Base-by-base conservation (phyloP, 2,113 vertebrate genomes). In the Syrmaticus mikado region DNA sequence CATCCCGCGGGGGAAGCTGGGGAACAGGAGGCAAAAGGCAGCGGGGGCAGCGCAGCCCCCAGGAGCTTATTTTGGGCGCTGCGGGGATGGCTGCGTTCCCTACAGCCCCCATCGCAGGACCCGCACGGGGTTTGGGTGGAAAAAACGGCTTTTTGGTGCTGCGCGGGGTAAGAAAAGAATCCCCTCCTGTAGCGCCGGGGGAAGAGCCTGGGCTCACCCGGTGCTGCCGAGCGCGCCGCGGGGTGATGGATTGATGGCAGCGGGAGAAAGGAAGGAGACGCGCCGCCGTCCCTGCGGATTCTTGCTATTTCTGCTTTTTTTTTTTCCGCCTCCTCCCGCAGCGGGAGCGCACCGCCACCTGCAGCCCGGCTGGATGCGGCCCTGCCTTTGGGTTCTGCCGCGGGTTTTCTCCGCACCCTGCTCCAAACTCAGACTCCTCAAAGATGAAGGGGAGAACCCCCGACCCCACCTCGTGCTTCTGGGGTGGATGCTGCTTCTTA, bases 341-440 rank as follows among this genome's bases (percentile, higher is more conserved):
- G 61, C 52, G 14, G 71, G 91, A 58, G 77, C 83, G 45, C 92
- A 95, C 87, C 5, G 90, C 94, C 95, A 94, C 9, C 95, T 93
- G 71, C 92, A 93, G 95, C 92, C 3, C 13, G 61, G 34, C 71
- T 38, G 53, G 28, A 52, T 15, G 68, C 9, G 32, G 13, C 78
- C 43, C 52, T 25, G 52, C 52, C 14, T 18, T 18, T 16, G 27
- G 27, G 52, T 22, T 60, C n/a, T 34, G 57, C 57, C 20, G 12
- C 11, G 58, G 55, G 21, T 21, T 24, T 38, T 11, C 8, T 13
- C 21, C 24, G 60, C 4, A 17, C 43, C 8, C 12, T 0, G 9
- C 50, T 53, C 52, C 27, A 11, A 50, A 12, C 48, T 50, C 48
- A 13, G 48, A 13, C 48, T 8, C 24, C 13, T 25, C 11, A 13